Conservation (phyloP, 2,113 vertebrate species). For the Irena cyanogastra region DNA sequence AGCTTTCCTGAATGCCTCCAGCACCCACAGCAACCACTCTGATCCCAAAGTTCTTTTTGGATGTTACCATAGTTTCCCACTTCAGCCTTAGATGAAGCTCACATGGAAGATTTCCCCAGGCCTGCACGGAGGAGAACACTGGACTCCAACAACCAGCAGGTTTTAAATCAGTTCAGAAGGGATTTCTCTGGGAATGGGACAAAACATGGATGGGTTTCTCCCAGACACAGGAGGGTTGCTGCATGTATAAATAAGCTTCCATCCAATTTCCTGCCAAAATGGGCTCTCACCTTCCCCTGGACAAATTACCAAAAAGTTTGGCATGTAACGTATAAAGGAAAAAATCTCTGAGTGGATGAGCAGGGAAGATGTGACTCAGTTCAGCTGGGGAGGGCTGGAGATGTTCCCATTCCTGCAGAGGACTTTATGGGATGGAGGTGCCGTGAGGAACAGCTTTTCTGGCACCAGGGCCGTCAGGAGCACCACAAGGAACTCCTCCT, state of each 20-base stretch:
- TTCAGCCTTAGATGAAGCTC: background rate
- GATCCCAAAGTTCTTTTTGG: background rate
- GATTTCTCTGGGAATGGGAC: background rate
- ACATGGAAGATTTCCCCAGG: background rate
- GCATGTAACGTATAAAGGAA: rapidly evolving
- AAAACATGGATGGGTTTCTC: background rate
- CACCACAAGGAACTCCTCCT: background rate
- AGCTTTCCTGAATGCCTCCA: background rate
- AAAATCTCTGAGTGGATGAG: background rate
- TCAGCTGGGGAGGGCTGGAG: background rate
- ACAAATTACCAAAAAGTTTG: background rate
- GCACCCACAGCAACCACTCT: background rate
- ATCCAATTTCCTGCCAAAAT: background rate
- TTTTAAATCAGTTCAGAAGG: background rate
- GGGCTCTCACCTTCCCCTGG: background rate
- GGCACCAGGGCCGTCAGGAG: background rate
- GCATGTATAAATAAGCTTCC: background rate
- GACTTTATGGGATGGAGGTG: background rate
- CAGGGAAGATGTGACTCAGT: background rate
- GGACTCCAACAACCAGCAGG: background rate
- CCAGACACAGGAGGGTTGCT: background rate
- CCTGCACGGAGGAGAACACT: background rate
- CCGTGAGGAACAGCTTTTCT: background rate
- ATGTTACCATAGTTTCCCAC: background rate
- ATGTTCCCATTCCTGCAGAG: background rate